Evolutionary conservation across 2,888 invertebrate species (phyloP).

Genomic region (Melieria omissa): DNA sequence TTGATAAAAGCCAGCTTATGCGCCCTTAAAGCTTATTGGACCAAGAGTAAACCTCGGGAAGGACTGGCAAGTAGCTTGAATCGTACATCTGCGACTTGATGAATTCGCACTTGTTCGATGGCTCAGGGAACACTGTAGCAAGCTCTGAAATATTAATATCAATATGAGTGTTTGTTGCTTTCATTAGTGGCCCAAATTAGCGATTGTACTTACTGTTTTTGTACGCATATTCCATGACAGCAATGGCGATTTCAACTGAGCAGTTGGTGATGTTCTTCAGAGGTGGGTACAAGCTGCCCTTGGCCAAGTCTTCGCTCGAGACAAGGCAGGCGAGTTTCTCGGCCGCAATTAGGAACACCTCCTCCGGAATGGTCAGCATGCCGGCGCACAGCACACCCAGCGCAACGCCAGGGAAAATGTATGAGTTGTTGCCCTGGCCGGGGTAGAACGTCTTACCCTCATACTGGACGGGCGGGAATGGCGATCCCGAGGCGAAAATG

Average conservation of each 20-base stretch:
- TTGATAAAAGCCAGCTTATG: too few relatives aligned
- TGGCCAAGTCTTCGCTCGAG: constrained; percentile 80
- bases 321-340: constrained; percentile 86
- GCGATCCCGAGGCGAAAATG: constrained; percentile 96
- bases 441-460: constrained; percentile 85
- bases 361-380: constrained; percentile 89
- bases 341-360: constrained; percentile 91
- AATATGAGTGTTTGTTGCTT: too few relatives aligned
- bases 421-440: constrained; percentile 98
- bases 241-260: constrained; percentile 87
- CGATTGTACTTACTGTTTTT: constrained; percentile 71
- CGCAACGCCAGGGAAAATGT: constrained; percentile 97
- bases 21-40: constrained; percentile 68
- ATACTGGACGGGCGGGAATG: constrained; percentile 86
- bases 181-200: too few relatives aligned
- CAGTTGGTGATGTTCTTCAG: constrained; percentile 84
- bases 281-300: constrained; percentile 93
- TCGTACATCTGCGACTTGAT: constrained; percentile 86
- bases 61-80: constrained; percentile 74
- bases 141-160: constrained; percentile 69
- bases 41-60: constrained; percentile 72
- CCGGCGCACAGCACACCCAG: constrained; percentile 91
- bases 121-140: constrained; percentile 83
- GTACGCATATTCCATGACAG: constrained; percentile 86
- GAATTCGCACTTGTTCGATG: constrained; percentile 77